These are phyloP conservation scores for Notiomystis cincta DNA, from an alignment of 2,113 vertebrate genomes.

Conservation along the genomic window DNA sequence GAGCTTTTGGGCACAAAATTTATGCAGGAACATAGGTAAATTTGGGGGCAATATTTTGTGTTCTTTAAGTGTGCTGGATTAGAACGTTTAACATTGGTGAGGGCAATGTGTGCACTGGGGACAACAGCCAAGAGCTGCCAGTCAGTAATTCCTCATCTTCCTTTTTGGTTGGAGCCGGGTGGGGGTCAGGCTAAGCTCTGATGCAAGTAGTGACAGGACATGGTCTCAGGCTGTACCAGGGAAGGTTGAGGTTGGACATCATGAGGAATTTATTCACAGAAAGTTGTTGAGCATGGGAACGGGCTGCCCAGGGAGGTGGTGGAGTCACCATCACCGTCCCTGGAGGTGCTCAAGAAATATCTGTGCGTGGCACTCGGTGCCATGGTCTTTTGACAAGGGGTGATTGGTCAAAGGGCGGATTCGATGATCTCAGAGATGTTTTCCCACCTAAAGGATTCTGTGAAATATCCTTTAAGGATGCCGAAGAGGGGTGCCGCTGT, in stretches of 20 bases:
- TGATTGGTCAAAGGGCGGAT: background rate
- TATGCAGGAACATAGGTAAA: background rate
- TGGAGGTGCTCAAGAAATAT: background rate
- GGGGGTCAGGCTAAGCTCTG: background rate
- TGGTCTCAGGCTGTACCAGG: background rate
- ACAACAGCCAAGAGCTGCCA: background rate
- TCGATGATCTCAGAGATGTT: background rate
- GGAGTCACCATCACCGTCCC: too few species aligned
- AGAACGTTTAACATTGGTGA: background rate
- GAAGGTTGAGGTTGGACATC: background rate
- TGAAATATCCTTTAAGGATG: background rate
- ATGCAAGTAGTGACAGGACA: background rate
- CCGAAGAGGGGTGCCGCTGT: too few species aligned
- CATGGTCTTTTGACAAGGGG: background rate
- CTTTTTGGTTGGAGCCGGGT: background rate
- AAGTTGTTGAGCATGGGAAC: background rate
- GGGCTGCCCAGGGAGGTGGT: background rate
- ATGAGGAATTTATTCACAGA: background rate
- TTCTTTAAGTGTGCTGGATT: background rate
- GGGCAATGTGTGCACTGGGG: background rate
- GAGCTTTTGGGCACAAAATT: background rate
- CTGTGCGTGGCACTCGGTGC: background rate
- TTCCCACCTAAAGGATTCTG: background rate
- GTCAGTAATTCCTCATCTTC: background rate
- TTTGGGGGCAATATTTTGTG: background rate